Conservation (phyloP, 2,888 invertebrate species). For the Lypha dubia region DNA sequence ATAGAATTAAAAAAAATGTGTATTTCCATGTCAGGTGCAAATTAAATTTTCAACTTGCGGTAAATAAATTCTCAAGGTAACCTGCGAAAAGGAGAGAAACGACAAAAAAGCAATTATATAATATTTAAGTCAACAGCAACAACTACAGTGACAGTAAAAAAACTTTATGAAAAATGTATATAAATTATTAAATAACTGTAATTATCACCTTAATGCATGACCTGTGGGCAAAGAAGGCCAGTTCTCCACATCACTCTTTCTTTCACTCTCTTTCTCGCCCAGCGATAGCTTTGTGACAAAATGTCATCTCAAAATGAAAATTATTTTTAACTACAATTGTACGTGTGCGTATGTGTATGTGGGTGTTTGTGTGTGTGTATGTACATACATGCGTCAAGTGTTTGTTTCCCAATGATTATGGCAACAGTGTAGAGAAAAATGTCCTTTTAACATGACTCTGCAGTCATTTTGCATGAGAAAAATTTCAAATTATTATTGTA, state of each 20-base stretch:
- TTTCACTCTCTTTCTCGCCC: not conserved
- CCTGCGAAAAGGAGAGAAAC: not conserved
- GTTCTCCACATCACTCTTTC: not conserved
- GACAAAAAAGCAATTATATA: slow-evolving; percentile 2
- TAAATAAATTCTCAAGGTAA: slow-evolving; percentile 58
- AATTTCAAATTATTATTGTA: not conserved
- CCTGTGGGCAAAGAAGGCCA: slow-evolving; percentile 51
- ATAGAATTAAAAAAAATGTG: slow-evolving; percentile 28
- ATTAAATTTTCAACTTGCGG: slow-evolving; percentile 75
- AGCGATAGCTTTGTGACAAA: not conserved
- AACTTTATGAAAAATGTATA: slow-evolving; percentile 67
- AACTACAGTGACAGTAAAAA: slow-evolving; percentile 43
- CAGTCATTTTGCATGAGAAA: too few relatives aligned
- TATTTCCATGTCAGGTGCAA: slow-evolving; percentile 78
- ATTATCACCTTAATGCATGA: slow-evolving; percentile 80
- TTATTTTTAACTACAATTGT: slow-evolving; percentile 57
- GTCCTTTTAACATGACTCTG: not conserved
- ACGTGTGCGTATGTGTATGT: slow-evolving; percentile 7
- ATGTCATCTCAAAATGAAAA: slow-evolving; percentile 18
- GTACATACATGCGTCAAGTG: slow-evolving; percentile 9
- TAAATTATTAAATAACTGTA: slow-evolving; percentile 82
- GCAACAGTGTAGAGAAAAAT: slow-evolving; percentile 11
- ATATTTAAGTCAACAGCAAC: slow-evolving; percentile 2
- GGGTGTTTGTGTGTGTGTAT: slow-evolving; percentile 18
- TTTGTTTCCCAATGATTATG: slow-evolving; percentile 32